Conservation (phyloP, 35 echinoderm and acorn worm species). For the Strongylocentrotus purpuratus region DNA sequence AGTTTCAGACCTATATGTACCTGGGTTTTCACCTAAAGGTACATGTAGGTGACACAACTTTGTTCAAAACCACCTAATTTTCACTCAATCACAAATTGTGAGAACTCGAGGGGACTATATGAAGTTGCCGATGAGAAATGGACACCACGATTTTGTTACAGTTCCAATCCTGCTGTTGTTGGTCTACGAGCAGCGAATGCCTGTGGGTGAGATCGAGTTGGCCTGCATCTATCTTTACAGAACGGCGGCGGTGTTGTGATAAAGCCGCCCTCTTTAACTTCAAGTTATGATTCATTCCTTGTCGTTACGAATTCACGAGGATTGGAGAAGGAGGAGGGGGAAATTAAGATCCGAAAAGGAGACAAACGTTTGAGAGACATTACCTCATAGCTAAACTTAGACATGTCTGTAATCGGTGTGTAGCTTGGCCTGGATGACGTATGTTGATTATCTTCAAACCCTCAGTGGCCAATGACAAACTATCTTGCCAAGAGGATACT, state of each 20-base stretch:
- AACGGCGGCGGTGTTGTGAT: neutral
- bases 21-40: too few species aligned
- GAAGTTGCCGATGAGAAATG: neutral
- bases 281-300: neutral
- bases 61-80: too few species aligned
- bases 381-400: neutral
- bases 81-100: too few species aligned
- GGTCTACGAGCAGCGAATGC: neutral
- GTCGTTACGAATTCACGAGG: neutral
- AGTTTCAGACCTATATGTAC: too few species aligned
- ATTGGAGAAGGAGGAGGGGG: neutral
- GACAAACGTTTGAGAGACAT: neutral
- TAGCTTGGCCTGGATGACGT: neutral
- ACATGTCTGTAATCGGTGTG: neutral
- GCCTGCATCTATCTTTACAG: neutral
- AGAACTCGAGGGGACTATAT: neutral
- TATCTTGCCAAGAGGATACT: neutral
- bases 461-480: neutral
- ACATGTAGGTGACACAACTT: too few species aligned
- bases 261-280: neutral
- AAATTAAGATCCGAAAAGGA: neutral
- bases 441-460: conserved; percentile 10
- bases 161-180: neutral
- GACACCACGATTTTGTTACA: neutral
- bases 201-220: neutral